Evolutionary conservation across 2,888 invertebrate species (phyloP).

Genomic region (Sinotaia quadrata): DNA sequence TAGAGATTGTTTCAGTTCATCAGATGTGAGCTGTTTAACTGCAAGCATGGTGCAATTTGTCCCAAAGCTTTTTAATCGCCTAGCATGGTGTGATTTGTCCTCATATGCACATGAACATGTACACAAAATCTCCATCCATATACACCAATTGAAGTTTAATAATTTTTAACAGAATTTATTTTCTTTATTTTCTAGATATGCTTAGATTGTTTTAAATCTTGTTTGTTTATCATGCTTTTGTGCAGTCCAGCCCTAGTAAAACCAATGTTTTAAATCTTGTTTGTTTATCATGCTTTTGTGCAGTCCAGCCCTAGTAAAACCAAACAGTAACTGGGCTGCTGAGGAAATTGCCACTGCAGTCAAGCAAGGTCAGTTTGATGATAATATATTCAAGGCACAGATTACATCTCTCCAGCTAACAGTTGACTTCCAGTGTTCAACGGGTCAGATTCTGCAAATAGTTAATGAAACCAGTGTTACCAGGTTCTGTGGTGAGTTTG

Average conservation of each 20-base stretch:
- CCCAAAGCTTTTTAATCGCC: too few relatives aligned
- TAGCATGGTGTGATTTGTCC: too few relatives aligned
- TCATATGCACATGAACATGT: too few relatives aligned
- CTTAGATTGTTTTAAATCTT: background rate
- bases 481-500: constrained; percentile 28
- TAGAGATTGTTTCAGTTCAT: too few relatives aligned
- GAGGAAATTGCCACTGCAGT: constrained; percentile 46
- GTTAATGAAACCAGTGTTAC: constrained; percentile 4
- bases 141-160: too few relatives aligned
- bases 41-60: too few relatives aligned
- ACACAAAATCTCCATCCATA: too few relatives aligned
- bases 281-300: background rate
- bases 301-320: constrained; percentile 18
- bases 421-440: constrained; percentile 42
- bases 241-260: constrained; percentile 17
- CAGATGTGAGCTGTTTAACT: too few relatives aligned
- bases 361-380: constrained; percentile 46
- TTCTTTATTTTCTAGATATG: too few relatives aligned
- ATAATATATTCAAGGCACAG: constrained; percentile 40
- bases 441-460: constrained; percentile 48
- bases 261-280: background rate
- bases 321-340: constrained; percentile 31
- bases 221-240: background rate
- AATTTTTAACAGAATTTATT: too few relatives aligned
- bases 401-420: constrained; percentile 39